These are phyloP conservation scores for Nomada fabriciana DNA, from an alignment of 2,888 invertebrate species.

Conservation along the genomic window DNA sequence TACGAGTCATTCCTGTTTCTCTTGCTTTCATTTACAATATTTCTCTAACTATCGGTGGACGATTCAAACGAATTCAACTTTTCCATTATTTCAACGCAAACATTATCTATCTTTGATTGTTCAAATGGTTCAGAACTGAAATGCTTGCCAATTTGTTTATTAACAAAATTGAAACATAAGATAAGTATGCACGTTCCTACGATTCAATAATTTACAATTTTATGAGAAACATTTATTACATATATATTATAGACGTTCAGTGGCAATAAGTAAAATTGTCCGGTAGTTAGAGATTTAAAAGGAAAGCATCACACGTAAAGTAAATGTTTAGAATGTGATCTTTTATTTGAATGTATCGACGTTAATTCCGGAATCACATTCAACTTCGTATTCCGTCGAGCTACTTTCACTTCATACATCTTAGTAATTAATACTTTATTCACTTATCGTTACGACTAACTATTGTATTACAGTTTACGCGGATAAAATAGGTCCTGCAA, in stretches of 20 bases:
- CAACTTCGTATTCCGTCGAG: constrained; percentile 44
- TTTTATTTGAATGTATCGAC: constrained; percentile 49
- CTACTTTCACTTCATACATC: constrained; percentile 54
- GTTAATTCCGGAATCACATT: constrained; percentile 38
- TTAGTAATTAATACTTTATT: constrained; percentile 75
- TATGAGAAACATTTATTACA: neutral
- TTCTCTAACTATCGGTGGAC: constrained; percentile 36
- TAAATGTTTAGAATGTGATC: constrained; percentile 49
- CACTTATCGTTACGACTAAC: constrained; percentile 75
- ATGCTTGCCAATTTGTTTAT: constrained; percentile 18
- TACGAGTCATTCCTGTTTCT: constrained; percentile 15
- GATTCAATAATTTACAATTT: constrained; percentile 19
- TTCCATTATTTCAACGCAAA: neutral
- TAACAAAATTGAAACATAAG: constrained; percentile 13
- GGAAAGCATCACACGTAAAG: constrained; percentile 39
- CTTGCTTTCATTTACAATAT: constrained; percentile 32
- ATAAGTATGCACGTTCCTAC: constrained; percentile 10
- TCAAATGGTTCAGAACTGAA: neutral
- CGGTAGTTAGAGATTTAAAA: constrained; percentile 47
- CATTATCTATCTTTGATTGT: neutral
- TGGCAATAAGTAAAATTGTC: neutral
- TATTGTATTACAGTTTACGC: constrained; percentile 76
- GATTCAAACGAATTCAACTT: neutral
- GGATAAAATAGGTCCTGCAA: constrained; percentile 71
- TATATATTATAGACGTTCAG: neutral